phyloP scores from a whole-genome alignment of 1,140 invertebrate species.

The Medauroidea extradentata region DNA sequence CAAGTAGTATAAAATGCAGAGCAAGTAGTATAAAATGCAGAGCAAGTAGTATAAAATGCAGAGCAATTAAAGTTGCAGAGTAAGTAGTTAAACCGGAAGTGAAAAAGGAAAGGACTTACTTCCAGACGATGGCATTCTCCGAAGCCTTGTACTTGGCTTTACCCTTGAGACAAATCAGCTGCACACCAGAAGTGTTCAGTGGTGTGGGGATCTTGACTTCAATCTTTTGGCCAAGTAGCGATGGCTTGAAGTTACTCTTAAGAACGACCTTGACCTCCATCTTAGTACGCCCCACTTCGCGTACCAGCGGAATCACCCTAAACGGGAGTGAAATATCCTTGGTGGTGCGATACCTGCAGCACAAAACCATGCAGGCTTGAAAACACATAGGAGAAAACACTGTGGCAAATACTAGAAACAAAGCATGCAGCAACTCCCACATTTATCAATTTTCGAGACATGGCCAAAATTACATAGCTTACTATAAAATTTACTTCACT shows the following conservation, averaged over 20 bases:
- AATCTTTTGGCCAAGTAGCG: conserved; percentile 96
- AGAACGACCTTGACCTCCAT: conserved; percentile 99
- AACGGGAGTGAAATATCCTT: conserved; percentile 99
- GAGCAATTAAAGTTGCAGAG: too few species aligned
- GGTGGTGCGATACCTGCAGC: conserved; percentile 95
- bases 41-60: too few species aligned
- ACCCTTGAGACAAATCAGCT: conserved; percentile 98
- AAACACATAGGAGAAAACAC: too few species aligned
- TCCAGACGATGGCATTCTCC: conserved; percentile 99
- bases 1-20: too few species aligned
- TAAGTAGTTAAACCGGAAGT: too few species aligned
- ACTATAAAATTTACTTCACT: too few species aligned
- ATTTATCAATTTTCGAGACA: too few species aligned
- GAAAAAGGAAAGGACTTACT: conserved; percentile 74
- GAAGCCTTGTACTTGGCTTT: conserved; percentile 99
- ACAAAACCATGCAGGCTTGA: too few species aligned
- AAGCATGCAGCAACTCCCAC: too few species aligned
- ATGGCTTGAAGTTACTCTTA: conserved; percentile 99
- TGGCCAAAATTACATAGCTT: too few species aligned
- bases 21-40: too few species aligned
- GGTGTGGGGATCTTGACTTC: conserved; percentile 99
- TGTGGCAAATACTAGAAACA: too few species aligned
- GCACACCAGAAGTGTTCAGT: conserved; percentile 97
- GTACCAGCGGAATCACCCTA: conserved; percentile 96
- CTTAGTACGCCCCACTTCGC: conserved; percentile 94